A percentile compares a stretch with the other conserved stretches of the same genome.
Conservation (phyloP, 2,797 vertebrate genomes). For the Prunella strophiata region DNA sequence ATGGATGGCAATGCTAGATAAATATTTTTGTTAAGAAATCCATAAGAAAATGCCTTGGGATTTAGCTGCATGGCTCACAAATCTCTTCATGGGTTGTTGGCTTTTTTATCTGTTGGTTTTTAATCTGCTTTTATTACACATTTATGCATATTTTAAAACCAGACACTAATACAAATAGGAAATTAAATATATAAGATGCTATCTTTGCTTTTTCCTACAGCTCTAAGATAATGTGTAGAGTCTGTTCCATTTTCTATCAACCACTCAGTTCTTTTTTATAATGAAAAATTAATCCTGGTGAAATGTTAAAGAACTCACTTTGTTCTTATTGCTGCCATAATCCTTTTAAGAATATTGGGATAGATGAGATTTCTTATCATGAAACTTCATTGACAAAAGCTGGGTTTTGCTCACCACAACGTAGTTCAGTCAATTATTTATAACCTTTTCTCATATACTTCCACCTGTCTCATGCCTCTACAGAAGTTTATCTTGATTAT, state of each 20-base stretch:
- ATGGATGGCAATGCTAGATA: neutral
- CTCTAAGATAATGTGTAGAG: neutral
- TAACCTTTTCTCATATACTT: neutral
- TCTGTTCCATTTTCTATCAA: slow-evolving; percentile 33
- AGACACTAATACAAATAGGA: slow-evolving; percentile 26
- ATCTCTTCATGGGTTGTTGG: neutral
- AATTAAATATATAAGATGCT: neutral
- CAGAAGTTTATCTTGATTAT: neutral
- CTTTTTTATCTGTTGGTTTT: neutral
- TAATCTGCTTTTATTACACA: neutral
- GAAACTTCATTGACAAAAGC: neutral
- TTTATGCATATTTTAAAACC: slow-evolving; percentile 21
- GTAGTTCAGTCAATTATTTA: slow-evolving; percentile 41
- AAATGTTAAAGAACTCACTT: slow-evolving; percentile 42
- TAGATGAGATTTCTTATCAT: slow-evolving; percentile 30
- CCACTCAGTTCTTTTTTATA: neutral
- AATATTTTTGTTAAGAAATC: slow-evolving; percentile 18
- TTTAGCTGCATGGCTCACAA: neutral
- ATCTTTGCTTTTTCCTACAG: neutral
- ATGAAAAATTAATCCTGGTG: slow-evolving; percentile 43
- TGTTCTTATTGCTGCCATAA: slow-evolving; percentile 15
- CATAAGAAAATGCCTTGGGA: neutral
- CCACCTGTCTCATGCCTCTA: neutral
- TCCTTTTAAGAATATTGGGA: slow-evolving; percentile 31
- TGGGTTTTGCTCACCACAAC: slow-evolving; percentile 4